These are phyloP conservation scores for Heliconius nattereri DNA, from an alignment of 1,140 invertebrate species.

Conservation along the genomic window DNA sequence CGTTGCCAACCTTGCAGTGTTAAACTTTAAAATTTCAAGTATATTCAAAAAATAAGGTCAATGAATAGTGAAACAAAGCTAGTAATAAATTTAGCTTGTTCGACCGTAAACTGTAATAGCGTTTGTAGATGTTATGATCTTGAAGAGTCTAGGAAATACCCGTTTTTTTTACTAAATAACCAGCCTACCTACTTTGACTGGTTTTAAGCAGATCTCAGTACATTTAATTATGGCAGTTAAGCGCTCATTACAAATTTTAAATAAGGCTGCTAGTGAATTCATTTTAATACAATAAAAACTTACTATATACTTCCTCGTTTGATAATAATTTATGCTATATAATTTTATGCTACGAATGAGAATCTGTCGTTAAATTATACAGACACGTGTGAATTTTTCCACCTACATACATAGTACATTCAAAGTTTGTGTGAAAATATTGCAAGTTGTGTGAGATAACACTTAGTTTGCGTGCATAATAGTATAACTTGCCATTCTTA, in stretches of 20 bases:
- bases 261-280: neutral
- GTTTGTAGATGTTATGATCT: neutral
- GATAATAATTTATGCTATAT: constrained; percentile 2
- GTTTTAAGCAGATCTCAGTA: too few relatives aligned
- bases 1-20: constrained; percentile 42
- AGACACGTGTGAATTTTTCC: neutral
- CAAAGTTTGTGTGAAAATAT: neutral
- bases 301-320: neutral
- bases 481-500: neutral
- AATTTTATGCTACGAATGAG: neutral
- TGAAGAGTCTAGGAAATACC: neutral
- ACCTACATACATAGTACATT: neutral
- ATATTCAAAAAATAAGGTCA: constrained; percentile 21
- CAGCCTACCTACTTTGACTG: neutral
- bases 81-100: neutral
- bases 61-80: constrained; percentile 16
- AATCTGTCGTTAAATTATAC: neutral
- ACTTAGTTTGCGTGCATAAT: neutral
- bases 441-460: neutral
- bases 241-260: neutral
- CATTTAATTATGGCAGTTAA: neutral
- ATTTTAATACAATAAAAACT: neutral
- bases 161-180: neutral
- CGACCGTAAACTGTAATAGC: neutral
- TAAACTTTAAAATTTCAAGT: constrained; percentile 24